Evolutionary conservation across 2,888 invertebrate genomes (phyloP).

Genomic region (Rapana venosa): DNA sequence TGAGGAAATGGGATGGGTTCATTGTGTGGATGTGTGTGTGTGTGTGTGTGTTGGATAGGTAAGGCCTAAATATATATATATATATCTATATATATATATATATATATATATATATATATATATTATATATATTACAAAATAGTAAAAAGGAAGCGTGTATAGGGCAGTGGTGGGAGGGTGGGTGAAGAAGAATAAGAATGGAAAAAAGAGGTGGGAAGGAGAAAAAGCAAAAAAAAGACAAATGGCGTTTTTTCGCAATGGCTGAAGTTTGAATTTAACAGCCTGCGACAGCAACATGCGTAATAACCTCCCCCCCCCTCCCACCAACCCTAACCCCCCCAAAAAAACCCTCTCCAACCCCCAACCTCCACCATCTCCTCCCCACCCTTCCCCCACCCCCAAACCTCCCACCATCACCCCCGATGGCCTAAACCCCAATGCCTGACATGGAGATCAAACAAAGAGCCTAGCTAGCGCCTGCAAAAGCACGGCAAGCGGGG

Average conservation of each 20-base stretch:
- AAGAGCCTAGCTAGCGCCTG: background rate
- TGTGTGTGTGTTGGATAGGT: too few relatives aligned
- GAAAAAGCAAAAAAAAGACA: too few relatives aligned
- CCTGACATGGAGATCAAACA: conserved; percentile 36
- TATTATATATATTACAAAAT: too few relatives aligned
- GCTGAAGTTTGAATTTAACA: conserved; percentile 37
- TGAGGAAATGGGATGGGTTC: too few relatives aligned
- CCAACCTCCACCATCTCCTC: background rate
- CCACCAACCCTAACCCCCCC: background rate
- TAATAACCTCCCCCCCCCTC: conserved; percentile 10
- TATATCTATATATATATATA: too few relatives aligned
- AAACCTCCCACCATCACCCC: background rate
- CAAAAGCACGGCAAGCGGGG: conserved; percentile 3
- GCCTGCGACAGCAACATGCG: conserved; percentile 36
- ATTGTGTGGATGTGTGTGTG: too few relatives aligned
- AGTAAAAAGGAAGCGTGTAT: too few relatives aligned
- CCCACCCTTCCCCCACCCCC: background rate
- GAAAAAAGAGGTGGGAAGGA: background rate
- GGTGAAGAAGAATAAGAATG: background rate
- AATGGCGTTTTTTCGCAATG: conserved; percentile 25
- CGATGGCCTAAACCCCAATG: background rate
- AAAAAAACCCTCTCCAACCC: background rate
- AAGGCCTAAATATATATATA: too few relatives aligned
- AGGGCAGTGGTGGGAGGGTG: background rate
- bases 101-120: too few relatives aligned